Percentiles rank a stretch among this genome's conserved stretches.
Evolutionary conservation across 2,113 vertebrate species (phyloP).

Genomic region (Platysternon megacephalum): DNA sequence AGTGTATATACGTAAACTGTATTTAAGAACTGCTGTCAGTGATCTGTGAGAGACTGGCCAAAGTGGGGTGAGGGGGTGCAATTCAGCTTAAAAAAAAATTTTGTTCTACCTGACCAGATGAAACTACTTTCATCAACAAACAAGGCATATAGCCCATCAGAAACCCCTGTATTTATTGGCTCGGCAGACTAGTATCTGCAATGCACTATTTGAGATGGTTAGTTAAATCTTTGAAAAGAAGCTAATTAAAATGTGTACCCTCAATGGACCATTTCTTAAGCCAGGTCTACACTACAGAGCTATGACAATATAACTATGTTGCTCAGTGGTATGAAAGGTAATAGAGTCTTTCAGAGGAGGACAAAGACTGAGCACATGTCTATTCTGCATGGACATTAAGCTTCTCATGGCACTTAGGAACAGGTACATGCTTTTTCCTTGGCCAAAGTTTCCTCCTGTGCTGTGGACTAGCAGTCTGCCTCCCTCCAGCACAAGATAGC

Average conservation of each 20-base stretch:
- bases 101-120: background rate
- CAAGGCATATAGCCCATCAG: background rate
- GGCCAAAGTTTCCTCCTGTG: constrained; percentile 23
- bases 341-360: constrained; percentile 1
- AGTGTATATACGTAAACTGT: too few relatives aligned
- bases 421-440: background rate
- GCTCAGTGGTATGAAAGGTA: background rate
- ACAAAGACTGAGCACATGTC: background rate
- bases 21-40: too few relatives aligned
- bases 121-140: background rate
- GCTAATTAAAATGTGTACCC: background rate
- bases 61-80: too few relatives aligned
- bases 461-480: background rate
- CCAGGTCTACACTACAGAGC: background rate
- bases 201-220: background rate
- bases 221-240: background rate
- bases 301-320: too few relatives aligned
- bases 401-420: constrained; percentile 21
- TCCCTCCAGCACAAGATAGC: too few relatives aligned
- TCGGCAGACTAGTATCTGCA: background rate
- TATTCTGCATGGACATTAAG: constrained; percentile 16
- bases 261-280: background rate
- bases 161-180: background rate
- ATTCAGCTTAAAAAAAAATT: background rate
- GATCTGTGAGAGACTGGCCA: too few relatives aligned